Base-by-base conservation (phyloP, 2,888 invertebrate species). In the Clepsis dumicolana region DNA sequence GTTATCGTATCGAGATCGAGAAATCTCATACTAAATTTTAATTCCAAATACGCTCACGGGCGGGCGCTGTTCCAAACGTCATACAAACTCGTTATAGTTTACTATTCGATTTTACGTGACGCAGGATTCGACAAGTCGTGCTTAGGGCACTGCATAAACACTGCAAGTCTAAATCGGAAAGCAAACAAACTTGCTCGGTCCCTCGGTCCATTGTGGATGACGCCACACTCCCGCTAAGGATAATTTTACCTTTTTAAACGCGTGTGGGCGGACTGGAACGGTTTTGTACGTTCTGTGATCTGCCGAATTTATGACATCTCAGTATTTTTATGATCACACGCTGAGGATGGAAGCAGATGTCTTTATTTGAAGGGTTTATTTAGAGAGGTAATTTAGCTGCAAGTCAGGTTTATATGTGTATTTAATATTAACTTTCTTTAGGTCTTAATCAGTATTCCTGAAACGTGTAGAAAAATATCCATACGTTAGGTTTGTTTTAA, bases 111-210 rank as follows among this genome's bases (percentile, higher is more conserved):
- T n/a, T n/a, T n/a, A n/a, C n/a, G n/a, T n/a, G n/a, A n/a, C n/a
- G n/a, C n/a, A n/a, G n/a, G n/a, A n/a, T n/a, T n/a, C n/a, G n/a
- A n/a, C n/a, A n/a, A n/a, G n/a, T n/a, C n/a, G n/a, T n/a, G n/a
- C n/a, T n/a, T n/a, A n/a, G n/a, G n/a, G n/a, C n/a, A n/a, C n/a
- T 59, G 38, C 59, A 59, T 52, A 52, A 44, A 16, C 56, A 64
- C 21, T 52, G 48, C 52, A 60, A 53, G 66, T 24, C 32, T 57
- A 62, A 52, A 24, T 57, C 57, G 29, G 44, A 48, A 60, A 14
- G 54, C 70, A 67, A 68, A 59, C 70, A 72, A 66, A 70, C 52
- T 70, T 63, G 54, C 71, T 72, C 70, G 71, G 71, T 60, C 74
- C 74, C 54, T 71, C 70, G 29, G 29, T 21, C 48, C 35, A 50